Percentiles rank a stretch among this genome's conserved stretches.
Conservation (phyloP, 2,888 invertebrate species). For the Xestia xanthographa region DNA sequence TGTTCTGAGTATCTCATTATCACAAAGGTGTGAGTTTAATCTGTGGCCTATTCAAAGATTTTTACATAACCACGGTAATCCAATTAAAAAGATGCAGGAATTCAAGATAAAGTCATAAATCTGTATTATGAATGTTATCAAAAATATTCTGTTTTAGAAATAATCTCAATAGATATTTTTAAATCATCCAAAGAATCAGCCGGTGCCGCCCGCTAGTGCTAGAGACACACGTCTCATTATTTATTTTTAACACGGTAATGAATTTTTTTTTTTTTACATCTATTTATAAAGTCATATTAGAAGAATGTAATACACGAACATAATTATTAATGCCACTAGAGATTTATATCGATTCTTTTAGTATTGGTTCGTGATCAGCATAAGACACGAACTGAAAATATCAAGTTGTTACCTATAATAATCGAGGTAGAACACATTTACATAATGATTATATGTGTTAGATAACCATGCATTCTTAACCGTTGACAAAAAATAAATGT, state of each 20-base stretch:
- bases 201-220: too few relatives aligned
- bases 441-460: constrained; percentile 55
- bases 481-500: constrained; percentile 40
- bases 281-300: constrained; percentile 15
- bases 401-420: constrained; percentile 26
- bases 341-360: constrained; percentile 52
- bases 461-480: constrained; percentile 51
- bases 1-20: not conserved
- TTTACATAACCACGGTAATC: constrained; percentile 2
- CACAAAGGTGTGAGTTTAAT: not conserved
- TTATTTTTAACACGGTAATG: constrained; percentile 12
- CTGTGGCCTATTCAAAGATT: not conserved
- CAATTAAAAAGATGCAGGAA: constrained; percentile 11
- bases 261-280: constrained; percentile 10
- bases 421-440: constrained; percentile 40
- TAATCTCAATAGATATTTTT: constrained; percentile 33
- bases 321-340: constrained; percentile 38
- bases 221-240: constrained; percentile 1
- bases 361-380: constrained; percentile 46
- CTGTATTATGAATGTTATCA: constrained; percentile 7
- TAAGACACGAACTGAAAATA: constrained; percentile 42
- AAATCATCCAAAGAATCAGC: not conserved
- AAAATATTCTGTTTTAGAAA: constrained; percentile 29
- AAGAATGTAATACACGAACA: constrained; percentile 32
- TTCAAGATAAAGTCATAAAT: constrained; percentile 22